Evolutionary conservation across 2,113 vertebrate species (phyloP).

Genomic region (Puffinus mauretanicus): DNA sequence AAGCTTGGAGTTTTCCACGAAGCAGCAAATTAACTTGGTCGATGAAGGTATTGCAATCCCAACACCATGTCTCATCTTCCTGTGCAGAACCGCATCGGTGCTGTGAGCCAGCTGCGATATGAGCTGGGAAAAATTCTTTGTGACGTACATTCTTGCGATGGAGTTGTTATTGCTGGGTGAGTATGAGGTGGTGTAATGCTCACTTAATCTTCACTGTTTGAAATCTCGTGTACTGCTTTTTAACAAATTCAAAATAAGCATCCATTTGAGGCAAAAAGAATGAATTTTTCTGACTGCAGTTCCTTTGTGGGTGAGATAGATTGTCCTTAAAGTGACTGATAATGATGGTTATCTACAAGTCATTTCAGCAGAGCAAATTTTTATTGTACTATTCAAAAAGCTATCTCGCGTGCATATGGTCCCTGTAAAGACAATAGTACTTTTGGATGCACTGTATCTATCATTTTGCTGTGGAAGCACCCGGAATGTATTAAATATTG

Average conservation of each 20-base stretch:
- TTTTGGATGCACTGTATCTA: neutral
- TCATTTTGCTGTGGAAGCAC: neutral
- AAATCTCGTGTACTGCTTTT: neutral
- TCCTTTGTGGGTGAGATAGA: neutral
- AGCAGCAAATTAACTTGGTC: neutral
- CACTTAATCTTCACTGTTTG: neutral
- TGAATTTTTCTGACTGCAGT: neutral
- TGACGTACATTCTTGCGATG: conserved; percentile 84
- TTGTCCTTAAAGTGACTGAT: neutral
- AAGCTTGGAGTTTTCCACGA: neutral
- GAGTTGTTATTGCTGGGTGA: conserved; percentile 89
- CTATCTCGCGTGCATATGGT: neutral
- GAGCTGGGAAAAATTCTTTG: conserved; percentile 87
- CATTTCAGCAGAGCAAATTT: neutral
- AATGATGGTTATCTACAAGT: neutral
- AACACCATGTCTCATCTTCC: neutral
- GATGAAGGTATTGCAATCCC: neutral
- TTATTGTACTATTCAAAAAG: neutral
- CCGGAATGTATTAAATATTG: neutral
- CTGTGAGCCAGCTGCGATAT: conserved; percentile 87
- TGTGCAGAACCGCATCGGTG: conserved; percentile 85
- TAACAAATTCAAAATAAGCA: neutral
- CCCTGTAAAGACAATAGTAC: neutral
- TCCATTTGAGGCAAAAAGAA: neutral
- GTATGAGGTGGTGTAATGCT: neutral